Conservation (phyloP, 2,797 vertebrate genomes). For the Myotis pilosus region DNA sequence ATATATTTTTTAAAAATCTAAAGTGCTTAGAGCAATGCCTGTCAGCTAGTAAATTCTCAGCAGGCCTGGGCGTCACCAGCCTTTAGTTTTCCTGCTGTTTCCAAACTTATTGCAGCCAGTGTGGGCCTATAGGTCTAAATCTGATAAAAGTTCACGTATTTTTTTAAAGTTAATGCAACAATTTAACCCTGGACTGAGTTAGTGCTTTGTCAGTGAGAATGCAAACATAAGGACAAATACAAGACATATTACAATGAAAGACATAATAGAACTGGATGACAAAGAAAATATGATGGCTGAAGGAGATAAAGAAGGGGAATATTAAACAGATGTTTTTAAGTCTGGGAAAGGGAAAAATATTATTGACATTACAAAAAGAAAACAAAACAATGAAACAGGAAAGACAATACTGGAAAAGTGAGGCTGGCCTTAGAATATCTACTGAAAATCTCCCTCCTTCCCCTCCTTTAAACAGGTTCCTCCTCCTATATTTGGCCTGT, state of each 20-base stretch:
- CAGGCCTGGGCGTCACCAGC: too few relatives aligned
- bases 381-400: neutral
- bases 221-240: neutral
- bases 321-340: neutral
- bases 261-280: neutral
- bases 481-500: neutral
- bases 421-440: neutral
- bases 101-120: too few relatives aligned
- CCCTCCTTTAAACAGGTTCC: neutral
- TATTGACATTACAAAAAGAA: neutral
- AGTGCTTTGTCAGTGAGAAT: neutral
- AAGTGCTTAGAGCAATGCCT: too few relatives aligned
- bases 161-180: neutral
- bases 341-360: neutral
- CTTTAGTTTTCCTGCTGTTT: too few relatives aligned
- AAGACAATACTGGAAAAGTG: neutral
- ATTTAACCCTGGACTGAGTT: neutral
- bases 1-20: neutral
- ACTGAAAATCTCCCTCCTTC: neutral
- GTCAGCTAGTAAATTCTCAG: too few relatives aligned
- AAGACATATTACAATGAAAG: slow-evolving; percentile 29
- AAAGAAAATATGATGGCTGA: neutral
- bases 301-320: neutral
- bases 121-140: neutral
- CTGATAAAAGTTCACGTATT: neutral